phyloP scores from a whole-genome alignment of 2,113 vertebrate genomes.

The Lagopus leucura region DNA sequence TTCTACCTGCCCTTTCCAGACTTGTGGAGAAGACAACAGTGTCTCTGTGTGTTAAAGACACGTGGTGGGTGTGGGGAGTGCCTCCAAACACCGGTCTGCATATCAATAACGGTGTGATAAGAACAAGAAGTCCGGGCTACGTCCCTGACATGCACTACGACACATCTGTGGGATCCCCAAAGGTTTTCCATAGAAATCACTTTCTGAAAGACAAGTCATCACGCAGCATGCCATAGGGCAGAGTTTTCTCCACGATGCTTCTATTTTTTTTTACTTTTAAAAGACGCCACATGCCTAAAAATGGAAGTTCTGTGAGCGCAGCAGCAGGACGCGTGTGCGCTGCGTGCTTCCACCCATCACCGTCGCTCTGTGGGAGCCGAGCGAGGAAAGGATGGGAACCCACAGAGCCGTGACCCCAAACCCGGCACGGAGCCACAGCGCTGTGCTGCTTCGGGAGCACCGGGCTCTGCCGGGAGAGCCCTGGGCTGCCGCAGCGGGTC shows the following conservation, averaged over 20 bases:
- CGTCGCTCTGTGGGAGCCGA: fast-evolving
- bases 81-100: not conserved
- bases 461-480: slow-evolving; percentile 16
- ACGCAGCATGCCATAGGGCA: not conserved
- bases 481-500: not conserved
- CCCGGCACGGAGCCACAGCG: fast-evolving
- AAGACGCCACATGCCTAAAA: not conserved
- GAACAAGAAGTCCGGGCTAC: not conserved
- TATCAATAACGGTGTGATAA: slow-evolving; percentile 54
- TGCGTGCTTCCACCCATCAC: not conserved
- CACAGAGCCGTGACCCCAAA: fast-evolving
- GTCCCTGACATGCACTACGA: not conserved
- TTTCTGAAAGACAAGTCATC: slow-evolving; percentile 1
- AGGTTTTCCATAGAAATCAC: slow-evolving; percentile 22
- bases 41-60: not conserved
- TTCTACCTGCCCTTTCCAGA: not conserved
- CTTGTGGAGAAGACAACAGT: not conserved
- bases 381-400: not conserved
- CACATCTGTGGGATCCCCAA: not conserved
- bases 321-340: fast-evolving
- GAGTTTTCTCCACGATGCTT: not conserved
- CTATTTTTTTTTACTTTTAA: not conserved
- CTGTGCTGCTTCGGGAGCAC: not conserved
- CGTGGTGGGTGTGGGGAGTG: slow-evolving; percentile 15
- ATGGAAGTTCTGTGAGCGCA: not conserved